These are phyloP conservation scores for Villa cingulata DNA, from an alignment of 2,888 invertebrate genomes.

Conservation along the genomic window DNA sequence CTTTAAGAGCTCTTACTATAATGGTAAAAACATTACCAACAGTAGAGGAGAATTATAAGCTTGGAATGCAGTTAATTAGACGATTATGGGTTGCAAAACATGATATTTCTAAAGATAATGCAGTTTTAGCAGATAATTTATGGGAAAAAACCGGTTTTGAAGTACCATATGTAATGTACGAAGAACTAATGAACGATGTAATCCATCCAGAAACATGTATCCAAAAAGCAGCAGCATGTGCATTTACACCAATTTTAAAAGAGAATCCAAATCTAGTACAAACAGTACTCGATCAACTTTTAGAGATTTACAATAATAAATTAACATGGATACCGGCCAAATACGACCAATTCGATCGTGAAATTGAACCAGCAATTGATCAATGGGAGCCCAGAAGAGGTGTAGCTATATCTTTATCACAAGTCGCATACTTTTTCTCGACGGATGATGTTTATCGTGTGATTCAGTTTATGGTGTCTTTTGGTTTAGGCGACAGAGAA, in stretches of 20 bases:
- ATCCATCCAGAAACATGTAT: conserved; percentile 71
- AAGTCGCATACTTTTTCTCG: conserved; percentile 51
- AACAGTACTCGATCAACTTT: conserved; percentile 47
- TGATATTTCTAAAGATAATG: conserved; percentile 64
- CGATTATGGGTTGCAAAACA: conserved; percentile 73
- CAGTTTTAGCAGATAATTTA: conserved; percentile 46
- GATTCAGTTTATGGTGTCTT: conserved; percentile 72
- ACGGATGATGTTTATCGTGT: conserved; percentile 55
- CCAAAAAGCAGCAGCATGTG: conserved; percentile 68
- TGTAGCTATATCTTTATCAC: conserved; percentile 66
- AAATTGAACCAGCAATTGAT: conserved; percentile 71
- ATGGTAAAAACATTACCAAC: conserved; percentile 48
- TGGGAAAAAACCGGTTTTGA: conserved; percentile 45
- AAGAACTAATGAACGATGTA: conserved; percentile 47
- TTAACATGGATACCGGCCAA: conserved; percentile 70
- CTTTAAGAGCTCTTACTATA: conserved; percentile 56
- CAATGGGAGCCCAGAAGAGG: conserved; percentile 85
- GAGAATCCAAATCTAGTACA: conserved; percentile 41
- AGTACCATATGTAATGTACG: conserved; percentile 37
- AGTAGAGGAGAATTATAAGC: conserved; percentile 43
- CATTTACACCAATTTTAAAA: conserved; percentile 55
- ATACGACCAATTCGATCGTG: conserved; percentile 84
- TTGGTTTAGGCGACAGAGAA: conserved; percentile 75
- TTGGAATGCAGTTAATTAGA: conserved; percentile 48
- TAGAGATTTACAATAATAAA: conserved; percentile 62